Percentiles rank a stretch among this genome's conserved stretches.
Conservation (phyloP, 1,140 invertebrate species). For the Drosophila obscura region DNA sequence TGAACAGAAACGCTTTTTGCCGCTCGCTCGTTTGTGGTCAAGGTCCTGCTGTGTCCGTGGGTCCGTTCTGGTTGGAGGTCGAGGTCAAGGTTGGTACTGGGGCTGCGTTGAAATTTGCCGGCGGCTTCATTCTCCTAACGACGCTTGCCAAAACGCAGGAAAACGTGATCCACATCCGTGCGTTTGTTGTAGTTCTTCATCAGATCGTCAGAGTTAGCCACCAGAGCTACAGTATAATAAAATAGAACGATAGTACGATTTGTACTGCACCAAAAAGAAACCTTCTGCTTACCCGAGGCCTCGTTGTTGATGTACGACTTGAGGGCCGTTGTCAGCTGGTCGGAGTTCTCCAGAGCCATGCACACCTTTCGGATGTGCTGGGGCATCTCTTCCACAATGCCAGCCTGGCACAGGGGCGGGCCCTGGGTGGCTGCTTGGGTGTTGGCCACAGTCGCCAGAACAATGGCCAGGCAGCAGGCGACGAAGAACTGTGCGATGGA, state of each 20-base stretch:
- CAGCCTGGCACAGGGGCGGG: slow-evolving; percentile 71
- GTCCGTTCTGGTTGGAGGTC: slow-evolving; percentile 5
- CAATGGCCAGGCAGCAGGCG: slow-evolving; percentile 55
- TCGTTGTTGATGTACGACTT: slow-evolving; percentile 82
- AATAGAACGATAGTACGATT: background rate
- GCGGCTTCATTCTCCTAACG: slow-evolving; percentile 53
- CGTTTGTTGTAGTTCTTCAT: slow-evolving; percentile 86
- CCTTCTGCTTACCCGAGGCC: slow-evolving; percentile 66
- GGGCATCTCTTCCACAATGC: slow-evolving; percentile 81
- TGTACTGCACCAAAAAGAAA: no score
- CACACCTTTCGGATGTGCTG: slow-evolving; percentile 81
- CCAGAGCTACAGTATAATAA: slow-evolving; percentile 57
- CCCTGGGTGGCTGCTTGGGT: slow-evolving; percentile 48
- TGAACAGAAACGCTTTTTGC: slow-evolving; percentile 49
- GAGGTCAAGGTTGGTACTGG: background rate
- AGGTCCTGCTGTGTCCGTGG: slow-evolving; percentile 37
- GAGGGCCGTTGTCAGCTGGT: slow-evolving; percentile 74
- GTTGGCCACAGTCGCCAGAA: slow-evolving; percentile 53
- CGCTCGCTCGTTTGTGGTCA: slow-evolving; percentile 41
- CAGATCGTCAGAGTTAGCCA: slow-evolving; percentile 75
- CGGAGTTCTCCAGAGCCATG: slow-evolving; percentile 78
- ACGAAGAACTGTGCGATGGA: slow-evolving; percentile 65
- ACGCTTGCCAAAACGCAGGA: slow-evolving; percentile 89
- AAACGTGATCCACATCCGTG: slow-evolving; percentile 91
- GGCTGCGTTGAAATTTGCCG: background rate